Evolutionary conservation across 2,113 vertebrate genomes (phyloP).

Genomic region (Forbesichthys agassizii): DNA sequence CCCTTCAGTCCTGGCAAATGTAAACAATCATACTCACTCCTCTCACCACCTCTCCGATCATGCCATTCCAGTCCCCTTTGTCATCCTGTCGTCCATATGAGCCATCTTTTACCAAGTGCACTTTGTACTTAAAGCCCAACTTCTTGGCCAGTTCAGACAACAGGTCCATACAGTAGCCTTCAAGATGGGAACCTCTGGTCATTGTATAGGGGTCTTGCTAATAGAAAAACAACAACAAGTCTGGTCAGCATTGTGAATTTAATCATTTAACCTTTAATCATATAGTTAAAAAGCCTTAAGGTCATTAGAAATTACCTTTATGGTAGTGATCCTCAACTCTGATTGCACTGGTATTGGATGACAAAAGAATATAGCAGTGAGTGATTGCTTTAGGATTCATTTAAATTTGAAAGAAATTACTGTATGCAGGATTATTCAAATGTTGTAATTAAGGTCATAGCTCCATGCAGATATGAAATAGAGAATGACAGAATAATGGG

Average conservation of each 20-base stretch:
- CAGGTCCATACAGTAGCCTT: constrained; percentile 88
- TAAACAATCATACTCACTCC: constrained; percentile 67
- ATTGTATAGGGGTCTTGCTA: constrained; percentile 87
- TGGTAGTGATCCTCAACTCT: constrained; percentile 80
- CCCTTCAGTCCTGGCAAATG: neutral
- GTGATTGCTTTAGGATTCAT: neutral
- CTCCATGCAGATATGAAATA: neutral
- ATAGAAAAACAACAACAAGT: neutral
- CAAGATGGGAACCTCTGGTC: constrained; percentile 74
- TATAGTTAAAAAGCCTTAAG: neutral
- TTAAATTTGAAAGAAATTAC: neutral
- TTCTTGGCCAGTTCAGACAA: constrained; percentile 78
- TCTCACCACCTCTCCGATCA: constrained; percentile 85
- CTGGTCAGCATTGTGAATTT: neutral
- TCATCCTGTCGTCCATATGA: constrained; percentile 76
- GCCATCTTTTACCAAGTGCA: constrained; percentile 81
- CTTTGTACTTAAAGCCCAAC: constrained; percentile 81
- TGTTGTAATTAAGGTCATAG: too few relatives aligned
- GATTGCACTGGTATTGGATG: constrained; percentile 34
- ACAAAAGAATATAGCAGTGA: constrained; percentile 7
- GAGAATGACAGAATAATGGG: neutral
- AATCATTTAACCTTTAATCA: neutral
- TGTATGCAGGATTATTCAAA: too few relatives aligned
- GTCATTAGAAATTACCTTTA: constrained; percentile 71
- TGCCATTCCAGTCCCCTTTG: constrained; percentile 84